phyloP scores from a whole-genome alignment of 2,113 vertebrate species.

The Syrrhaptes paradoxus region DNA sequence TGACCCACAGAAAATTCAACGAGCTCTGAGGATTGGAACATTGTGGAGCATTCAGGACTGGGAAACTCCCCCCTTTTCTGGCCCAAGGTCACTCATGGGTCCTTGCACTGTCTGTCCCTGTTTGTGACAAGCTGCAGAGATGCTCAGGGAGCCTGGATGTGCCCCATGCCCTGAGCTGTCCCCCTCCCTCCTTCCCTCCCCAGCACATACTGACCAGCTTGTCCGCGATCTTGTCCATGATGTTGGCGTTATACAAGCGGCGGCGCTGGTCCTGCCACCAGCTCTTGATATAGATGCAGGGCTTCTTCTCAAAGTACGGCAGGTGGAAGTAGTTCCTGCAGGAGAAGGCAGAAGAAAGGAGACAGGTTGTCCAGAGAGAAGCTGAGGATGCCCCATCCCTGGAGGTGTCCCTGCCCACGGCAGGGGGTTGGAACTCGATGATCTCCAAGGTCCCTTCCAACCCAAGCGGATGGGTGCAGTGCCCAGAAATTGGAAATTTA shows the following conservation, averaged over 20 bases:
- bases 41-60: not conserved
- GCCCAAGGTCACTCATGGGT: not conserved
- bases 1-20: not conserved
- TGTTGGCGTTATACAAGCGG: constrained; percentile 92
- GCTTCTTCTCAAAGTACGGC: constrained; percentile 95
- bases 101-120: not conserved
- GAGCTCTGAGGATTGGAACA: not conserved
- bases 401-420: no score
- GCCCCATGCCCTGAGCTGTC: not conserved
- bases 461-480: not conserved
- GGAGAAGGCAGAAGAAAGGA: not conserved
- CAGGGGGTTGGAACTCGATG: no score
- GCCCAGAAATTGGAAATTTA: not conserved
- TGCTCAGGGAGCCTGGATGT: not conserved
- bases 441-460: no score
- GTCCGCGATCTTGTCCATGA: constrained; percentile 92
- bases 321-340: constrained; percentile 96
- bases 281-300: constrained; percentile 95
- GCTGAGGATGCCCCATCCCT: no score
- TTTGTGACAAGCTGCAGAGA: not conserved
- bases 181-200: not conserved
- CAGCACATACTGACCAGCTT: constrained; percentile 82
- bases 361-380: no score
- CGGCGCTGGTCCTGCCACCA: constrained; percentile 97
- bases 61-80: not conserved